Conservation (phyloP, 1,140 invertebrate species). For the Teleogryllus occipitalis region DNA sequence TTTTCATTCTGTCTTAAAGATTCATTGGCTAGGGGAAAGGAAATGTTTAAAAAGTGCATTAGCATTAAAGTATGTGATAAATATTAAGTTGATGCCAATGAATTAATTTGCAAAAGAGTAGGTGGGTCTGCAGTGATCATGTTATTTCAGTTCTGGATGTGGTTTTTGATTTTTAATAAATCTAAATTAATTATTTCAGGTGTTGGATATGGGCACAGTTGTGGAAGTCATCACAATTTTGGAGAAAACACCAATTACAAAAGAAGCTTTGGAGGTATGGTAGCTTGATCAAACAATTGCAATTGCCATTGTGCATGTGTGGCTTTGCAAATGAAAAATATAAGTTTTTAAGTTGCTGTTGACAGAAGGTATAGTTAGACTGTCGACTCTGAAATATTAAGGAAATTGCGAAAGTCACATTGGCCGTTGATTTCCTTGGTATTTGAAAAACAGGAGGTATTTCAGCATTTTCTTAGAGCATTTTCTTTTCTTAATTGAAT, state of each 20-base stretch:
- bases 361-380: background rate
- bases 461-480: too few species aligned
- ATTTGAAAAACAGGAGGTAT: background rate
- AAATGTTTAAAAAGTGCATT: too few species aligned
- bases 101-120: too few species aligned
- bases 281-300: too few species aligned
- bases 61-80: too few species aligned
- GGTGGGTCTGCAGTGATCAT: background rate
- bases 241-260: constrained; percentile 88
- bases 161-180: background rate
- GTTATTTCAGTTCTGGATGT: background rate
- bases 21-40: too few species aligned
- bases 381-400: background rate
- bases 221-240: constrained; percentile 83
- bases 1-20: too few species aligned
- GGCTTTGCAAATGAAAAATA: too few species aligned
- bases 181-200: constrained; percentile 44
- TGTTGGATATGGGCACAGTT: constrained; percentile 87
- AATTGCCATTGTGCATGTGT: too few species aligned
- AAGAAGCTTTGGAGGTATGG: constrained; percentile 84
- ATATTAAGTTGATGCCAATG: too few species aligned
- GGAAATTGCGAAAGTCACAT: background rate
- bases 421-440: background rate
- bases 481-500: too few species aligned
- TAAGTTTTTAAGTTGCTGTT: background rate